Evolutionary conservation across 2,797 vertebrate species (phyloP).

Genomic region (Onychomys arenicola): DNA sequence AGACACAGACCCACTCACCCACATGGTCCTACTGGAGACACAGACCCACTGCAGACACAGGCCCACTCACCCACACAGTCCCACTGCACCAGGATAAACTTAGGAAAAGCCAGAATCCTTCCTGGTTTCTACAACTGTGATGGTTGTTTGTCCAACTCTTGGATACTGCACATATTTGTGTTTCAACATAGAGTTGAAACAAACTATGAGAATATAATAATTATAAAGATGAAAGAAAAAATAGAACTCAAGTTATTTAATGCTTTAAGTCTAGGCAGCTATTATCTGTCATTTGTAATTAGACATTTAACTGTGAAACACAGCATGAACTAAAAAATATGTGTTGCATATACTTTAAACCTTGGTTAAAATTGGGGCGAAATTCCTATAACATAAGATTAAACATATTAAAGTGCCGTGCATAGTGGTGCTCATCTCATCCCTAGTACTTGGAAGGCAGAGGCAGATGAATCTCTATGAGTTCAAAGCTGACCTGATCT

Average conservation of each 20-base stretch:
- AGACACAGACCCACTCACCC: not conserved
- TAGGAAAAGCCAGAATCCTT: not conserved
- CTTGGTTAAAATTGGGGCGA: not conserved
- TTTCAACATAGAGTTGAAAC: not conserved
- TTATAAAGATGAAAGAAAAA: not conserved
- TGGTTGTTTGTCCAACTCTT: not conserved
- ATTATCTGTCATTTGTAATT: not conserved
- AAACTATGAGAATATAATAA: not conserved
- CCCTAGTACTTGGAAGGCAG: not conserved
- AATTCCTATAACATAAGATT: not conserved
- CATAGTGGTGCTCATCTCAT: not conserved
- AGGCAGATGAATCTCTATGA: not conserved
- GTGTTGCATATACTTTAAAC: not conserved
- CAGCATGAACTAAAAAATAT: not conserved
- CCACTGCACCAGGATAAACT: not conserved
- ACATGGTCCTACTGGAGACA: too few species aligned
- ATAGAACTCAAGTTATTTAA: not conserved
- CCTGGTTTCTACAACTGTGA: not conserved
- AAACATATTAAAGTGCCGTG: not conserved
- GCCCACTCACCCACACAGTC: too few species aligned
- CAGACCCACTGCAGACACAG: not conserved
- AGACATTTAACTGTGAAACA: not conserved
- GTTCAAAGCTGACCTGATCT: not conserved
- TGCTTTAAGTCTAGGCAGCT: not conserved
- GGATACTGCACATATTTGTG: not conserved